Conservation (phyloP, 2,797 vertebrate species). For the Emydoidea blandingii region DNA sequence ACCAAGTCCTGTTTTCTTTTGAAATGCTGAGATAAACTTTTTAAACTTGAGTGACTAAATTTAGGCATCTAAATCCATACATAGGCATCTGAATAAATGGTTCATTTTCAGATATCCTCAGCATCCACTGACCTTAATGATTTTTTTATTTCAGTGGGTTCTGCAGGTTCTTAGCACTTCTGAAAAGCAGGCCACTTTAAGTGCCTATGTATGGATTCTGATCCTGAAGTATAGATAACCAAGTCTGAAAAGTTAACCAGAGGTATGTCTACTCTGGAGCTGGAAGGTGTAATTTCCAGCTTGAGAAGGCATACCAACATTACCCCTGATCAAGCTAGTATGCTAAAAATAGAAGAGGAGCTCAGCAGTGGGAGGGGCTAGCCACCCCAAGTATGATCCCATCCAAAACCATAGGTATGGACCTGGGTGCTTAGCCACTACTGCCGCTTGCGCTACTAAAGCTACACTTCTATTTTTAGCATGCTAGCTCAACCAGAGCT, state of each 20-base stretch:
- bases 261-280: too few relatives aligned
- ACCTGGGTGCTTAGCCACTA: too few relatives aligned
- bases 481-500: too few relatives aligned
- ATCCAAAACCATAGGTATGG: too few relatives aligned
- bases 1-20: slow-evolving; percentile 30
- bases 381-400: too few relatives aligned
- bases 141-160: background rate
- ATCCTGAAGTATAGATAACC: background rate
- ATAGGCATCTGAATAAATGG: background rate
- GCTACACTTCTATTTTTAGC: too few relatives aligned
- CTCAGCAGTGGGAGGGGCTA: too few relatives aligned
- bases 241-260: background rate
- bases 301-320: too few relatives aligned
- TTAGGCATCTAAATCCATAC: background rate
- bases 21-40: slow-evolving; percentile 7
- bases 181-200: background rate
- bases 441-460: too few relatives aligned
- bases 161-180: background rate
- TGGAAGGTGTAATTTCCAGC: too few relatives aligned
- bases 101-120: background rate
- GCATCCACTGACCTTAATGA: background rate
- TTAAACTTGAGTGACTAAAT: background rate
- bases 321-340: too few relatives aligned
- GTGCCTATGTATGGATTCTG: background rate
- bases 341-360: too few relatives aligned